Conservation (phyloP, 2,113 vertebrate genomes). For the Crotophaga sulcirostris region DNA sequence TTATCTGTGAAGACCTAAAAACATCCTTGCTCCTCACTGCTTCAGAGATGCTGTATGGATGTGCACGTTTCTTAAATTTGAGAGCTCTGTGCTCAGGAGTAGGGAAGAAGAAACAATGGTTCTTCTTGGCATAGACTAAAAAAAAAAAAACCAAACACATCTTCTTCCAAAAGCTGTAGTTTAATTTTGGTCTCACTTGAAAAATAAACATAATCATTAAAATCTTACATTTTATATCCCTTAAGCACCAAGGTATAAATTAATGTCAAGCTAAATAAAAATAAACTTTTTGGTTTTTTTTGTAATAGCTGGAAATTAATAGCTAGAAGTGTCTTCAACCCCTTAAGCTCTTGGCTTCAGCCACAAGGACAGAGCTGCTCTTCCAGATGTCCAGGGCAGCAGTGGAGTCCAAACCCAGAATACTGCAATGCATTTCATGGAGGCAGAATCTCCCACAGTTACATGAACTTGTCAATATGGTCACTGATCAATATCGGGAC, state of each 20-base stretch:
- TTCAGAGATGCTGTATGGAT: background rate
- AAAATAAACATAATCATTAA: constrained; percentile 34
- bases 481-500: background rate
- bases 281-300: background rate
- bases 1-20: background rate
- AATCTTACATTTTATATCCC: background rate
- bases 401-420: background rate
- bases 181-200: constrained; percentile 3
- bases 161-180: background rate
- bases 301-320: background rate
- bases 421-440: background rate
- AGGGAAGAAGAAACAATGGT: background rate
- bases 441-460: background rate
- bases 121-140: background rate
- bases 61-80: background rate
- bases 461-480: fast-evolving
- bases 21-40: background rate
- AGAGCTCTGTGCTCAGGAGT: background rate
- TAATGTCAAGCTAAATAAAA: background rate
- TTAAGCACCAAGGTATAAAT: background rate
- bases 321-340: background rate
- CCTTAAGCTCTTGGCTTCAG: background rate
- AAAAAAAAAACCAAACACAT: background rate
- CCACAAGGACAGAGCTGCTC: background rate
- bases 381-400: background rate